A percentile compares a stretch with the other conserved stretches of the same genome.
Conservation (phyloP, 1,140 invertebrate species). For the Medauroidea extradentata region DNA sequence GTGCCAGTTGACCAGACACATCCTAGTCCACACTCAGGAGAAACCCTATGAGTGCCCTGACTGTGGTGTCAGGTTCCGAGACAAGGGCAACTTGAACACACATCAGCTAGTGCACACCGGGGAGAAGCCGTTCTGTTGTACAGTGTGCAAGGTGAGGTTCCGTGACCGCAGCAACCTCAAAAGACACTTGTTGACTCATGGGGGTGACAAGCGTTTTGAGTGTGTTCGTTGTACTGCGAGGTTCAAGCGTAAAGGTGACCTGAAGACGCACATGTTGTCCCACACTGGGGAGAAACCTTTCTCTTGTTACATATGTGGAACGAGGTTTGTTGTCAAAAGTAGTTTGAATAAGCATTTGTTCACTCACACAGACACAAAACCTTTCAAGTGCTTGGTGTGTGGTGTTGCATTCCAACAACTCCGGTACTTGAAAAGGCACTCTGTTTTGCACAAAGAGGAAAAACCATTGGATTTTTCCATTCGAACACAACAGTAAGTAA, state of each 20-base stretch:
- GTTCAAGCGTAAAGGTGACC: neutral
- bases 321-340: neutral
- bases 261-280: neutral
- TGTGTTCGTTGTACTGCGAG: neutral
- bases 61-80: neutral
- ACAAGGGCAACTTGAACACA: neutral
- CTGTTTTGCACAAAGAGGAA: neutral
- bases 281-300: constrained; percentile 14
- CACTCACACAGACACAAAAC: too few relatives aligned
- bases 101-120: neutral
- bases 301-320: neutral
- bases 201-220: neutral
- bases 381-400: too few relatives aligned
- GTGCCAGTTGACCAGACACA: neutral
- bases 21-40: neutral
- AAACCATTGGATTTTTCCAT: neutral
- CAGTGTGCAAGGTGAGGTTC: neutral
- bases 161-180: neutral
- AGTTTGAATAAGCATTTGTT: too few relatives aligned
- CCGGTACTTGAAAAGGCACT: neutral
- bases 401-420: too few relatives aligned
- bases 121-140: neutral
- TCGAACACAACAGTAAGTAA: too few relatives aligned
- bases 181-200: neutral
- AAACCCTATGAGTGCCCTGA: neutral